A percentile compares a stretch with the other conserved stretches of the same genome.
Evolutionary conservation across 2,113 vertebrate species (phyloP).

Genomic region (Pica pica): DNA sequence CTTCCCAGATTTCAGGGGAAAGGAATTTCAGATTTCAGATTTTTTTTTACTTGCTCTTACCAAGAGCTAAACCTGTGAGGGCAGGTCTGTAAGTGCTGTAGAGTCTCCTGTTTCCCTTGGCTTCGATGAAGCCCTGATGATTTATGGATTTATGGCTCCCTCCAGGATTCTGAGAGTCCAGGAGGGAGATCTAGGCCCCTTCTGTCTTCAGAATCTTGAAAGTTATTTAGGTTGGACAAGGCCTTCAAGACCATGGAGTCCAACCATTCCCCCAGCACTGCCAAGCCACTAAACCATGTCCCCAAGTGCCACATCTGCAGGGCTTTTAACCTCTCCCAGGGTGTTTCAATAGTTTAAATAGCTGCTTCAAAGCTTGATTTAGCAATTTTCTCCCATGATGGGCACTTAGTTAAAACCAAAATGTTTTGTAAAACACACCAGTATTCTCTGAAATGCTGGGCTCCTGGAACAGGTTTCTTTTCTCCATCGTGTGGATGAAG

Average conservation of each 20-base stretch:
- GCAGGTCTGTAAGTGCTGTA: background rate
- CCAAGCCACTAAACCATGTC: background rate
- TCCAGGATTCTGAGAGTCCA: background rate
- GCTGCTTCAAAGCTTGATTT: background rate
- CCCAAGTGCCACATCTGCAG: background rate
- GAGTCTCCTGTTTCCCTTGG: background rate
- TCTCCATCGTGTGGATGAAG: background rate
- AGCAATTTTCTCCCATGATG: background rate
- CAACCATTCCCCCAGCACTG: background rate
- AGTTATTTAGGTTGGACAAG: background rate
- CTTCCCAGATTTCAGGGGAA: background rate
- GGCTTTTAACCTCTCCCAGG: background rate
- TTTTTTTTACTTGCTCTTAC: background rate
- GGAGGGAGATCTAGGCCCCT: background rate
- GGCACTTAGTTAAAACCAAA: background rate
- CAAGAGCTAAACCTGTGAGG: background rate
- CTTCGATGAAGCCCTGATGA: background rate
- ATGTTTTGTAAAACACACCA: background rate
- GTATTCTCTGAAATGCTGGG: background rate
- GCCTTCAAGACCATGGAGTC: background rate
- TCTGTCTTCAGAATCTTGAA: background rate
- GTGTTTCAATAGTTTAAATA: background rate
- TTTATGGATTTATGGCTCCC: background rate
- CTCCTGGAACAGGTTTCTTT: background rate
- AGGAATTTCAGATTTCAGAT: background rate